phyloP scores from a whole-genome alignment of 2,113 vertebrate species.

The Pseudopodoces humilis region DNA sequence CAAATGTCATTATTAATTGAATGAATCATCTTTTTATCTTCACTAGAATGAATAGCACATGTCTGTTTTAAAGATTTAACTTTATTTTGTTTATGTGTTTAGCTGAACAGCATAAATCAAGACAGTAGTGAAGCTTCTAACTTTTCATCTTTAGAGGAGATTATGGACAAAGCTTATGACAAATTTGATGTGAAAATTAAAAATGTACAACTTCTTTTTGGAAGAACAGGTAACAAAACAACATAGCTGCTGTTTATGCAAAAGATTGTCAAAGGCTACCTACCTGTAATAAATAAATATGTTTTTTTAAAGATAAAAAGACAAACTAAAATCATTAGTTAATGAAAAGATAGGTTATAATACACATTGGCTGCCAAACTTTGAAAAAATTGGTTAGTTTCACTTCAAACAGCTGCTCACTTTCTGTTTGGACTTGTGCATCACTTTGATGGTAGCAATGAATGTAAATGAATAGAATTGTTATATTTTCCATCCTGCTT shows the following conservation, averaged over 20 bases:
- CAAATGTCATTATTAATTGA: background rate
- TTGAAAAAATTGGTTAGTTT: background rate
- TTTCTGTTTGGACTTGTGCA: background rate
- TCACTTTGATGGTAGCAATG: background rate
- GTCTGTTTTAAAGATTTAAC: background rate
- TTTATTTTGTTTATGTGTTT: background rate
- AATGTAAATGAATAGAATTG: background rate
- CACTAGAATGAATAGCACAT: background rate
- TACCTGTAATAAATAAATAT: background rate
- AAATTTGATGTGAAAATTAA: slow-evolving; percentile 88
- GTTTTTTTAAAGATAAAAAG: background rate
- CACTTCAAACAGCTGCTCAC: background rate
- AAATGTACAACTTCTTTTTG: slow-evolving; percentile 90
- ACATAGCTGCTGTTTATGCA: background rate
- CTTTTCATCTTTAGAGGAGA: slow-evolving; percentile 90
- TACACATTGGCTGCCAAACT: background rate
- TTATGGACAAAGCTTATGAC: slow-evolving; percentile 97
- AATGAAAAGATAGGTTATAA: background rate
- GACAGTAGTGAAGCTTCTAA: slow-evolving; percentile 58
- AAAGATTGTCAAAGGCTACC: background rate
- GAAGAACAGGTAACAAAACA: slow-evolving; percentile 84
- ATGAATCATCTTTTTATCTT: background rate
- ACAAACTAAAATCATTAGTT: background rate
- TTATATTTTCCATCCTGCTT: background rate
- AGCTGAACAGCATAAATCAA: slow-evolving; percentile 89